Base-by-base conservation (phyloP, 1,140 invertebrate species). In the Matsumurasca onukii region DNA sequence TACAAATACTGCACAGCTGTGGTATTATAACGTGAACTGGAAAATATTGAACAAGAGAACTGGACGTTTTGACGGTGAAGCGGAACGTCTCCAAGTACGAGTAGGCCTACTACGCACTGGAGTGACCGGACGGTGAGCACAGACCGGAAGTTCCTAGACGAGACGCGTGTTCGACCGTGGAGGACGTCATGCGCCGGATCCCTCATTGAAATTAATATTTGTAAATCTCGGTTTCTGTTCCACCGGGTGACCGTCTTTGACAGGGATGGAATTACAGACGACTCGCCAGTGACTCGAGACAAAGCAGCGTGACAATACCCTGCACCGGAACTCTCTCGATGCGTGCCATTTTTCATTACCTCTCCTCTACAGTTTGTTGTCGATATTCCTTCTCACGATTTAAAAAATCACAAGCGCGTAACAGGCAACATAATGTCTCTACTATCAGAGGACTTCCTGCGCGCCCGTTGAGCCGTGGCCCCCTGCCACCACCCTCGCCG, bases 211-310 rank as follows among this genome's bases (percentile, higher is more conserved):
- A 59, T 59, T 59, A 59, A 59, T 59, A 59, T 59, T 59, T 27
- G 55, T 59, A 59, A 59, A 59, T 59, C 55, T 59, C 55, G 24
- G 55, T 59, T 59, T 59, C 55, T 59, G 55, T 59, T 59, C 55
- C 55, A 59, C 55, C 55, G 55, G 55, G 55, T 59, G 55, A 59
- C 22, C 55, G 55, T 59, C 55, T 59, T 59, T 59, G 55, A 59
- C 55, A 59, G 55, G 49, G 49, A 59, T 59, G 55, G 30, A 59
- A 59, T 59, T 59, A 59, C 55, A 59, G 55, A 22, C 15, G 55
- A 59, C 55, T 59, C 55, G 55, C 55, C 55, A 59, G 15, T 59
- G 55, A 59, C n/a, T 59, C 55, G 55, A 59, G 55, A 59, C 55
- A 59, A 59, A 59, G 55, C 55, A 9, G 9, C 24, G 3, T 24